Evolutionary conservation across 2,113 vertebrate genomes (phyloP), one percentile per base, ranked within the genome.

Genomic region (Camelus bactrianus): DNA sequence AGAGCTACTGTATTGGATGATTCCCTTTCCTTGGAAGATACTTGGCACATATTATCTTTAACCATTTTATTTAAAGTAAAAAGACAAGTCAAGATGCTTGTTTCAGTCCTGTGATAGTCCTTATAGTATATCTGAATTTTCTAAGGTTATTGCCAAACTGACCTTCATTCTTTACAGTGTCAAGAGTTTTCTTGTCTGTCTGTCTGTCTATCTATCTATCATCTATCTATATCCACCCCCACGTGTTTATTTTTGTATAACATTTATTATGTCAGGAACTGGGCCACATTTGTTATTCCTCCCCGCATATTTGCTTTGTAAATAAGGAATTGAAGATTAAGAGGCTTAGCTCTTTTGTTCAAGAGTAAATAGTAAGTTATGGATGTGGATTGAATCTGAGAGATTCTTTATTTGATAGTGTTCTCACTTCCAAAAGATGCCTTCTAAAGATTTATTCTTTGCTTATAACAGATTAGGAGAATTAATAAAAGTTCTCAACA

Each of bases 61-160:
- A 38, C 54, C 22, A 35, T 77, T 64, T 56, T 73, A 50, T 85
- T 81, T 60, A 28, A 80, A 24, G 30, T 46, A 48, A n/a, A 73
- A 28, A 54, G n/a, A 35, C 35, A 52, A 85, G 28, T 92, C 26
- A 60, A 70, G 8, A 17, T 15, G 28, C 12, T 72, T 62, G 1
- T 87, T 87, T 90, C 16, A 87, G 28, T 84, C 4, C 48, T 77
- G 11, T 56, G 35, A 50, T 50, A 35, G 52, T 72, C 52, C 79
- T 94, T 88, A 76, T 85, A 64, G 42, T 91, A 30, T 77, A 64
- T 30, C 24, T 89, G 52, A 38, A 42, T 95, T 95, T 89, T 93
- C 46, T 94, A 70, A 64, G 54, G 16, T 89, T 69, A 65, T 94
- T 93, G 35, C 11, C 15, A 56, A n/a, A 72, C 19, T 88, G 4